A percentile compares a stretch with the other conserved stretches of the same genome.
These are phyloP conservation scores for Ceratina japonica DNA, from an alignment of 1,140 invertebrate species.

Conservation along the genomic window DNA sequence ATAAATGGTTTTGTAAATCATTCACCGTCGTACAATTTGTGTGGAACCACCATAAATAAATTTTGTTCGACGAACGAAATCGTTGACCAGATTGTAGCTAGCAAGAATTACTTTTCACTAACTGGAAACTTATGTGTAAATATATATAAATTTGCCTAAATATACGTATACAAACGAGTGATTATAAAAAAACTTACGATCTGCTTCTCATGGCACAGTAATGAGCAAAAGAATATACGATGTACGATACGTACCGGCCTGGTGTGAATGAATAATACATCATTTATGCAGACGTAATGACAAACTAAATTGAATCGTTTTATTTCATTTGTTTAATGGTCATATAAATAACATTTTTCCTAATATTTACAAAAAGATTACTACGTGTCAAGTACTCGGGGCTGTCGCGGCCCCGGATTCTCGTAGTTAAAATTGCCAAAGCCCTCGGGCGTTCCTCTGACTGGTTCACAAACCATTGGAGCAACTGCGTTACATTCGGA, in stretches of 20 bases:
- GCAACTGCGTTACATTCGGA: neutral
- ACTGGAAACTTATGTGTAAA: neutral
- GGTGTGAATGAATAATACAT: slow-evolving; percentile 15
- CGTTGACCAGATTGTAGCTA: neutral
- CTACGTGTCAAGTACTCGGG: slow-evolving; percentile 1
- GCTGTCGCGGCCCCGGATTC: neutral
- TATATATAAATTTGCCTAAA: slow-evolving; percentile 5
- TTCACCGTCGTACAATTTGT: slow-evolving; percentile 24
- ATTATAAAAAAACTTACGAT: neutral
- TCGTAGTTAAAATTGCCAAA: slow-evolving; percentile 28
- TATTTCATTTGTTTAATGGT: slow-evolving; percentile 25
- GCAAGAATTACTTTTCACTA: neutral
- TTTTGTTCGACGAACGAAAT: neutral
- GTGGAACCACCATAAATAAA: slow-evolving; percentile 10
- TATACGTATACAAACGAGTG: neutral
- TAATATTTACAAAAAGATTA: slow-evolving; percentile 41
- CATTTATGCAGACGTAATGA: slow-evolving; percentile 29
- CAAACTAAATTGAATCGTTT: slow-evolving; percentile 35
- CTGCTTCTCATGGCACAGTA: slow-evolving; percentile 18
- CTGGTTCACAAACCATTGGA: no score
- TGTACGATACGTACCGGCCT: neutral
- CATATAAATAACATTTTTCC: slow-evolving; percentile 44
- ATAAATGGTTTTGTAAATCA: slow-evolving; percentile 70
- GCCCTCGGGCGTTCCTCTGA: neutral
- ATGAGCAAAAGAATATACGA: neutral